A percentile compares a stretch with the other conserved stretches of the same genome.
Evolutionary conservation across 1,140 invertebrate species (phyloP).

Genomic region (Argopecten irradians): DNA sequence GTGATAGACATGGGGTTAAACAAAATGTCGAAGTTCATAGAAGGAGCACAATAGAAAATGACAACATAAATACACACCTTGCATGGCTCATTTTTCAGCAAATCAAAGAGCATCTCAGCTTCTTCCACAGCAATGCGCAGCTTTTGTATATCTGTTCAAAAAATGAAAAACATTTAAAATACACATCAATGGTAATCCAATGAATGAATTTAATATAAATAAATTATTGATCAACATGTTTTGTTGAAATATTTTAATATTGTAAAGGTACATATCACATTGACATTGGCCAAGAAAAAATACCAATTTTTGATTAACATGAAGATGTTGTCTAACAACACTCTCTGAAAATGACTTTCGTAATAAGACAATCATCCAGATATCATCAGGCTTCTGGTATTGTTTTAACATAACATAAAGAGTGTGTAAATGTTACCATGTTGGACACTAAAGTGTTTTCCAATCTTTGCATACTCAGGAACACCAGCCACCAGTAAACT

Average conservation of each 20-base stretch:
- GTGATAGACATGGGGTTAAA: not conserved
- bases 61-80: slow-evolving; percentile 43
- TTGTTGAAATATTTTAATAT: not conserved
- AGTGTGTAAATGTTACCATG: slow-evolving; percentile 65
- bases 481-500: slow-evolving; percentile 86
- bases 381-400: too few species aligned
- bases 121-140: slow-evolving; percentile 84
- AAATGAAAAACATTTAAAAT: slow-evolving; percentile 29
- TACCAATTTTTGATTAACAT: too few species aligned
- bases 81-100: slow-evolving; percentile 52
- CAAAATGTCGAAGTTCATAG: not conserved
- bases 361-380: too few species aligned
- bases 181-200: not conserved
- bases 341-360: too few species aligned
- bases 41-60: not conserved
- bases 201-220: not conserved
- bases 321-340: too few species aligned
- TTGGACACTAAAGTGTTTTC: slow-evolving; percentile 83
- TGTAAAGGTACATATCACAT: not conserved
- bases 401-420: too few species aligned
- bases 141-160: slow-evolving; percentile 82
- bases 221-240: not conserved
- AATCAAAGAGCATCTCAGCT: slow-evolving; percentile 83
- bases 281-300: not conserved
- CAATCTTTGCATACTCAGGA: slow-evolving; percentile 78